Conservation (phyloP, 30 jellyfish, hydroid and myxozoan genomes). For the Cassiopea andromeda region DNA sequence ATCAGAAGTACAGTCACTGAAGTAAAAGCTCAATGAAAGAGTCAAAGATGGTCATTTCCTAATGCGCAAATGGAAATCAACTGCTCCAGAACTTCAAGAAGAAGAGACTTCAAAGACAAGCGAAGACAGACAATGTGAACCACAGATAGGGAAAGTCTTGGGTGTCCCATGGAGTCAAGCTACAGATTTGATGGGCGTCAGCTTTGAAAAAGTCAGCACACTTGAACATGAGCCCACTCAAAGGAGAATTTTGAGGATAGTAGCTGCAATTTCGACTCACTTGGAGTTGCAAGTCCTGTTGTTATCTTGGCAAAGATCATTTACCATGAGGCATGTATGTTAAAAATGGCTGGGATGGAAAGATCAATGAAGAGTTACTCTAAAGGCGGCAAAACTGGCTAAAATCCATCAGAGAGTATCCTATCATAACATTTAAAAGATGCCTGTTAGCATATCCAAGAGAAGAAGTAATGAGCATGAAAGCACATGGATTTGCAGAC, state of each 20-base stretch:
- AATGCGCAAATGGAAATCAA: conserved; percentile 46
- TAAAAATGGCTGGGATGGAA: conserved; percentile 60
- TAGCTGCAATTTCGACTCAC: conserved; percentile 6
- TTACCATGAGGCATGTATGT: conserved; percentile 40
- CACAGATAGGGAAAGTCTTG: conserved; percentile 20
- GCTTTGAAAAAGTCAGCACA: conserved; percentile 7
- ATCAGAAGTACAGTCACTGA: conserved; percentile 33
- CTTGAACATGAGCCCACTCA: conserved; percentile 20
- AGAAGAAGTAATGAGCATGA: conserved; percentile 17
- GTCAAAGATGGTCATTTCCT: conserved; percentile 34
- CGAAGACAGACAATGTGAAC: conserved; percentile 1
- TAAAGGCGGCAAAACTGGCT: conserved; percentile 24
- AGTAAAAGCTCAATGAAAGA: conserved; percentile 29
- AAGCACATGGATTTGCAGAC: conserved; percentile 61
- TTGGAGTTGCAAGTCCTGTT: conserved; percentile 46
- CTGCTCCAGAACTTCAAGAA: neutral
- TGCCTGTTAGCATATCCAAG: conserved; percentile 33
- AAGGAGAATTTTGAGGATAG: conserved; percentile 9
- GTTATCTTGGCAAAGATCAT: conserved; percentile 18
- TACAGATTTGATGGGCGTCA: conserved; percentile 45
- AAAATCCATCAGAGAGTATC: conserved; percentile 17
- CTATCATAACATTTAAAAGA: conserved; percentile 28
- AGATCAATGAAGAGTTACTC: conserved; percentile 3
- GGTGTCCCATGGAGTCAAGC: conserved; percentile 54
- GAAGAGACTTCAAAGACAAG: neutral